Percentiles rank a stretch among this genome's conserved stretches.
Conservation (phyloP, 2,888 invertebrate species). For the Caenorhabditis sp. region DNA sequence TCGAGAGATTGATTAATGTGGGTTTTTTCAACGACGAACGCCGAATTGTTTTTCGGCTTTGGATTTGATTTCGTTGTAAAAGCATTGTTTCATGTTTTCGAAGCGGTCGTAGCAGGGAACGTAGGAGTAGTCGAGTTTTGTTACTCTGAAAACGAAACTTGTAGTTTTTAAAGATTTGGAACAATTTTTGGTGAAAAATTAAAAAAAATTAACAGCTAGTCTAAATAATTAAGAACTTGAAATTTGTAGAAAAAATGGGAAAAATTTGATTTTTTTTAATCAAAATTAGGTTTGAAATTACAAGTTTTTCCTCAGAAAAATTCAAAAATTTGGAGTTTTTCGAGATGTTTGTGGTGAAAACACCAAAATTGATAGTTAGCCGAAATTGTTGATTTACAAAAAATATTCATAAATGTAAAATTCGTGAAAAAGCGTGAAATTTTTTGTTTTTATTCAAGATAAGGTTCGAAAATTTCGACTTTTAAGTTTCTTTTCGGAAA, state of each 20-base stretch:
- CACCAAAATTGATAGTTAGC: too few relatives aligned
- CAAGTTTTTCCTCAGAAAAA: neutral
- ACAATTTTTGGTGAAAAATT: neutral
- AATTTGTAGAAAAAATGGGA: neutral
- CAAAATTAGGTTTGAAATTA: neutral
- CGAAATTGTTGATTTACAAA: too few relatives aligned
- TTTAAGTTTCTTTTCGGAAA: too few relatives aligned
- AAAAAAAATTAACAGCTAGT: too few relatives aligned
- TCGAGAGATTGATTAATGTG: too few relatives aligned
- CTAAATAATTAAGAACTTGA: neutral
- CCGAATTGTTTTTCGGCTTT: slow-evolving; percentile 60
- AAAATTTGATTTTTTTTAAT: neutral
- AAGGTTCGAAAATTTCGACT: too few relatives aligned
- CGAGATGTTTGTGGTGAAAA: too few relatives aligned
- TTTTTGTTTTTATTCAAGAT: too few relatives aligned
- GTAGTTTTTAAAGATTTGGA: too few relatives aligned
- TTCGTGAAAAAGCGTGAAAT: too few relatives aligned
- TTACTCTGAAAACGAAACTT: slow-evolving; percentile 54
- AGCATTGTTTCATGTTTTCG: slow-evolving; percentile 67
- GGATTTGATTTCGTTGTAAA: slow-evolving; percentile 66
- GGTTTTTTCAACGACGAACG: slow-evolving; percentile 1
- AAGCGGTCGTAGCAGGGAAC: slow-evolving; percentile 62
- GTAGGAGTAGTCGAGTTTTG: slow-evolving; percentile 64
- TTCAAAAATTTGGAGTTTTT: too few relatives aligned
- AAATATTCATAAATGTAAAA: too few relatives aligned